Conservation (phyloP, 2,113 vertebrate genomes). For the Paramisgurnus dabryanus region DNA sequence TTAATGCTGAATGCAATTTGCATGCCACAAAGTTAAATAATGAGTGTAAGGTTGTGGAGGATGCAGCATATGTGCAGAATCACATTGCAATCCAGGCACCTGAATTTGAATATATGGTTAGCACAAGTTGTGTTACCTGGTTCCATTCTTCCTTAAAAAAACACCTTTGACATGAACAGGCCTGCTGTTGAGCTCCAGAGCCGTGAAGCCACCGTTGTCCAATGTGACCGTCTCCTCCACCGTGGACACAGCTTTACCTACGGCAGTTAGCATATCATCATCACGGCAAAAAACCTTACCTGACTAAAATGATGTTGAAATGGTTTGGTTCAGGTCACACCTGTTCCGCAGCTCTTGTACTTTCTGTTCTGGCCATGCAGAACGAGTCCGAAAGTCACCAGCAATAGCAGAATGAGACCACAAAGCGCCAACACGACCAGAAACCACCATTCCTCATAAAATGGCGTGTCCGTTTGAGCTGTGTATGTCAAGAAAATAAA, state of each 20-base stretch:
- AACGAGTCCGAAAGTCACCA: slow-evolving; percentile 85
- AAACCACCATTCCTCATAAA: slow-evolving; percentile 99
- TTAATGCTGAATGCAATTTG: too few relatives aligned
- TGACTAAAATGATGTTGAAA: background rate
- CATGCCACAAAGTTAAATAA: too few relatives aligned
- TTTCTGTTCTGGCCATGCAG: slow-evolving; percentile 88
- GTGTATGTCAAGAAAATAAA: slow-evolving; percentile 35
- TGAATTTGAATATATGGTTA: too few relatives aligned
- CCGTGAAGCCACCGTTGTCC: slow-evolving; percentile 92
- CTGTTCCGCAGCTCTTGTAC: slow-evolving; percentile 84
- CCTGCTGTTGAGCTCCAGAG: slow-evolving; percentile 91
- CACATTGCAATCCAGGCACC: too few relatives aligned
- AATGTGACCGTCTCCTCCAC: slow-evolving; percentile 88
- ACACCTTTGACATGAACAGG: slow-evolving; percentile 88
- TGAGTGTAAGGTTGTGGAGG: too few relatives aligned
- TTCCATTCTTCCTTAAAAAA: slow-evolving; percentile 93
- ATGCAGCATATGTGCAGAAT: too few relatives aligned
- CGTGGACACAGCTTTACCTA: slow-evolving; percentile 84
- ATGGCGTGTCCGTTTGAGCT: slow-evolving; percentile 86
- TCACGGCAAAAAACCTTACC: slow-evolving; percentile 11
- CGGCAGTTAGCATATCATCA: slow-evolving; percentile 40
- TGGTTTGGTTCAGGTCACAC: slow-evolving; percentile 64
- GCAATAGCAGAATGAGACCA: slow-evolving; percentile 87
- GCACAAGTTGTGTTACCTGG: slow-evolving; percentile 73
- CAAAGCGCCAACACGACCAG: slow-evolving; percentile 89